These are phyloP conservation scores for Malurus leucopterus DNA, from an alignment of 2,797 vertebrate species.

Conservation along the genomic window DNA sequence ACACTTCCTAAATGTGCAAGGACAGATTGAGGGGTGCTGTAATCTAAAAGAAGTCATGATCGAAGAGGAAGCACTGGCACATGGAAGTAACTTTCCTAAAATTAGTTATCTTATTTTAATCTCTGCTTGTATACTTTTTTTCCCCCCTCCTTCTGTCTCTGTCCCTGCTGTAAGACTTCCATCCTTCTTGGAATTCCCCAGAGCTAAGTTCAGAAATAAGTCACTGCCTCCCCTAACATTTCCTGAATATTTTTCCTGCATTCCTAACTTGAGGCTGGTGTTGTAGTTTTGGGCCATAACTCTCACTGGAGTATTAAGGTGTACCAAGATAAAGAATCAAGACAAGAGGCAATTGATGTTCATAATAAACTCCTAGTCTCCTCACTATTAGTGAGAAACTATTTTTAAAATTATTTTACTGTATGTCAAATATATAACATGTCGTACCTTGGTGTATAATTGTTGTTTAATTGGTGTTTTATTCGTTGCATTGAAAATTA, in stretches of 20 bases:
- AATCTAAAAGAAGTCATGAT: neutral
- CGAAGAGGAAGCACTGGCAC: neutral
- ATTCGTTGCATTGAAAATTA: conserved; percentile 60
- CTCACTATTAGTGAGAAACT: conserved; percentile 6
- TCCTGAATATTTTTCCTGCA: neutral
- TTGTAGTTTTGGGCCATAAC: neutral
- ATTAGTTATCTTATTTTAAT: neutral
- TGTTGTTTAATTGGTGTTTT: conserved; percentile 70
- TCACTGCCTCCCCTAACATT: neutral
- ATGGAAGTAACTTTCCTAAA: neutral
- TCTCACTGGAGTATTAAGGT: neutral
- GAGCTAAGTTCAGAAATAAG: neutral
- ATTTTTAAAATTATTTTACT: conserved; percentile 32
- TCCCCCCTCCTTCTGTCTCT: neutral
- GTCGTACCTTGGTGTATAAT: conserved; percentile 63
- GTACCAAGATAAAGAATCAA: neutral
- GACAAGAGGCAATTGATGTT: conserved; percentile 13
- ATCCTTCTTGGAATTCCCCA: neutral
- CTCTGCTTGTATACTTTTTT: neutral
- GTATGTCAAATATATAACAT: conserved; percentile 59
- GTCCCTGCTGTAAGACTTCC: neutral
- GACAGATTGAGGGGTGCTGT: neutral
- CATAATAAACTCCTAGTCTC: conserved; percentile 41
- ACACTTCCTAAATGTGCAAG: neutral
- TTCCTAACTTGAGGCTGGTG: neutral